These are phyloP conservation scores for Drosophila murphyi DNA, from an alignment of 1,140 invertebrate species.

Conservation along the genomic window DNA sequence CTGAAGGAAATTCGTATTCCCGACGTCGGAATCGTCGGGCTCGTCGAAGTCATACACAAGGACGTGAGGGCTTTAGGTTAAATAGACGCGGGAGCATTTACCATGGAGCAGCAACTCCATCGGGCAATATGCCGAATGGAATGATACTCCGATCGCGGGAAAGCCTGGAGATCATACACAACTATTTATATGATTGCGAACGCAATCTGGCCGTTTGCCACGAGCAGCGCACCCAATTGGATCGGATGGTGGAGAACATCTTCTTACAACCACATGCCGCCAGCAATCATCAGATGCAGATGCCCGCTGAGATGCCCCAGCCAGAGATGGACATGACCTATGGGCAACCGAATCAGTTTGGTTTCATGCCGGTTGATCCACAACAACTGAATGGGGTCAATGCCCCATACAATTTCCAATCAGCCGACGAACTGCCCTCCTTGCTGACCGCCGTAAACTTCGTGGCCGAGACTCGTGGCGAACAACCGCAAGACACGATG, in stretches of 20 bases:
- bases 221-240: background rate
- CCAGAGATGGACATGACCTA: no score
- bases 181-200: background rate
- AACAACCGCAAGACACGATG: background rate
- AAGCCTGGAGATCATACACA: background rate
- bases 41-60: background rate
- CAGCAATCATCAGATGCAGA: no score
- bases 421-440: background rate
- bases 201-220: constrained; percentile 5
- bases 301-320: no score
- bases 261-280: no score
- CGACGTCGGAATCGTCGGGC: no score
- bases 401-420: background rate
- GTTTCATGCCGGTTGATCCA: background rate
- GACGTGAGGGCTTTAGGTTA: background rate
- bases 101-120: background rate
- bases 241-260: background rate
- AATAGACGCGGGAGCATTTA: background rate
- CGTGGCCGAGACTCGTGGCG: background rate
- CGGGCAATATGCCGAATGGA: no score
- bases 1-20: background rate
- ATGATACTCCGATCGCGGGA: background rate
- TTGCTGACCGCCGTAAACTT: background rate
- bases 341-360: background rate
- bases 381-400: background rate